phyloP scores from a whole-genome alignment of 2,797 vertebrate genomes.

The Saxicola maurus region DNA sequence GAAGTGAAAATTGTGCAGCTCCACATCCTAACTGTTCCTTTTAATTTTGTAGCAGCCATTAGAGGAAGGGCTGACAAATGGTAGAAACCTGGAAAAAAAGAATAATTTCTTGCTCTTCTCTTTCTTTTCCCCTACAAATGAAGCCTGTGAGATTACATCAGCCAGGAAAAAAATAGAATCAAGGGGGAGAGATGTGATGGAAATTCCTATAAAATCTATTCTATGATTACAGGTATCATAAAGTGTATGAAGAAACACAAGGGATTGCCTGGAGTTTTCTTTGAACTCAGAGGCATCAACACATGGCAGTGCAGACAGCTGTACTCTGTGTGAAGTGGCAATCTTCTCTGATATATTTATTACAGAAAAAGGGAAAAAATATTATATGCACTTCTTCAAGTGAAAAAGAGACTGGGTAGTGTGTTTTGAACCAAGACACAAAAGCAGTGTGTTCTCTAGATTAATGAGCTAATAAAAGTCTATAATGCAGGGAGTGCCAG shows the following conservation, averaged over 20 bases:
- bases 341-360: background rate
- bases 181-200: background rate
- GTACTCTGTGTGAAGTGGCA: background rate
- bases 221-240: conserved; percentile 25
- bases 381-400: background rate
- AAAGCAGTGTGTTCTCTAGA: background rate
- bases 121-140: background rate
- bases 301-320: background rate
- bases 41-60: background rate
- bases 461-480: background rate
- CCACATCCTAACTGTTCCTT: background rate
- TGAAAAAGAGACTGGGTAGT: background rate
- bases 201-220: conserved; percentile 42
- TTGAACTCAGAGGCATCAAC: conserved; percentile 16
- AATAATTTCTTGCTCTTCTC: background rate
- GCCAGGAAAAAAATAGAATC: background rate
- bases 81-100: background rate
- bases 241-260: background rate
- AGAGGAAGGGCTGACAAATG: background rate
- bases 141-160: background rate
- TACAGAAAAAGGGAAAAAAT: background rate
- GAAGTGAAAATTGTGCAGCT: background rate
- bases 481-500: background rate
- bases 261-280: conserved; percentile 31
- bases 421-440: background rate